Evolutionary conservation across 2,797 vertebrate genomes (phyloP), one percentile per base, ranked within the genome.

Genomic region (Pseudomugil tenellus): DNA sequence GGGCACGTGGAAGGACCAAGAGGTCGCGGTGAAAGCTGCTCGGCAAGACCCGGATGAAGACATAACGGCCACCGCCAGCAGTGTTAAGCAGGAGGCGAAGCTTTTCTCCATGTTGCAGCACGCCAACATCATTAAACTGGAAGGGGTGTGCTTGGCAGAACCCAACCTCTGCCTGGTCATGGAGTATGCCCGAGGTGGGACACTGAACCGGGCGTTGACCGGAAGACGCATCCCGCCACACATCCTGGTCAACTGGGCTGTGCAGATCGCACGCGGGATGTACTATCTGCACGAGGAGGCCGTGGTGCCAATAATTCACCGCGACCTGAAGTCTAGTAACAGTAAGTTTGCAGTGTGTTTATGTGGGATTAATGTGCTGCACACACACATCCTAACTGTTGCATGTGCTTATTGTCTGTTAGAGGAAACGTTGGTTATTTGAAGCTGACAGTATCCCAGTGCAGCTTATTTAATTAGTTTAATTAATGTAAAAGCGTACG

Each of bases 301-400:
- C 23, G 91, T 96, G 41, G 97, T 98, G 39, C 92, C 96, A 70
- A 96, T 98, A 46, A 96, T 98, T 69, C 97, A 98, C 63, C 94
- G 97, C 1, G 97, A 98, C 91, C 95, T 98, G 74, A 98, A 98
- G 88, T 98, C 97, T 74, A 96, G 96, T 92, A 98, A 98, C 92
- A 95, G 97, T 98, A 95, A 97, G 97, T 85, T 34, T 53, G 0
- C 21, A 58, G 54, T 74, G 29, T 74, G 67, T 43, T 56, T 35
- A 58, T 35, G 54, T 65, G 21, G 34, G 32, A 6, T n/a, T 63
- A 10, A 17, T 26, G 60, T 2, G 19, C n/a, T n/a, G 6, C 29
- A 29, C 29, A 29, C 29, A 29, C 29, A 29, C 29, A 29, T 6
- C 3, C 29, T 3, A 3, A n/a, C 19, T 29, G 39, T 7, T 9